Evolutionary conservation across 2,113 vertebrate species (phyloP), one percentile per base, ranked within the genome.

Genomic region (Callospermophilus lateralis): DNA sequence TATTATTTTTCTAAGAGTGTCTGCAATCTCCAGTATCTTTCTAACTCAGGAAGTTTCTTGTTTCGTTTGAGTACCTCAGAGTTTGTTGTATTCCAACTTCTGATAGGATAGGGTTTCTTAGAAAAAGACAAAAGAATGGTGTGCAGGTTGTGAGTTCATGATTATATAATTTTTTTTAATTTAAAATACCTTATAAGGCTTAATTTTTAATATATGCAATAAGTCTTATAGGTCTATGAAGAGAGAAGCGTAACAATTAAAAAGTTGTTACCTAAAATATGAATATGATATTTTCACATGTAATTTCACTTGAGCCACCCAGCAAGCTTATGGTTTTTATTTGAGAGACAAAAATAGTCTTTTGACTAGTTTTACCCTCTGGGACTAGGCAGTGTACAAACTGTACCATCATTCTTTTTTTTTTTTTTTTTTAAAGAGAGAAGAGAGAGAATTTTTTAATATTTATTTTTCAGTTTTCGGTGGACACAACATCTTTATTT

Each of bases 141-240:
- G 48, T 72, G 9, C 48, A 22, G 7, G 12, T 84, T 90, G 45
- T 93, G n/a, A 39, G 34, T 90, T 84, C 67, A 24, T 80, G 39
- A 6, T 20, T 34, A 89, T 81, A 7, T 67, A 61, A 10, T 45
- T 9, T 45, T 45, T 96, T 88, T 89, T 53, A 58, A 79, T 78
- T 53, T 8, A 79, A 70, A 88, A 68, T 37, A 3, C 1, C 22
- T 90, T 48, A 70, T 76, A 85, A 87, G 68, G 28, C 24, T 86
- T 77, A 89, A 73, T 85, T 93, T 80, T 85, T 77, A 93, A 78
- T 81, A 55, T n/a, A 78, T 68, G 20, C 7, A 61, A 89, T 94
- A 61, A 73, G 86, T 68, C 16, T 28, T 20, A 3, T 55, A 87
- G 65, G 12, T 13, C 58, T 90, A 68, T 88, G 48, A 92, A 87